These are phyloP conservation scores for Branchinecta lynchi DNA, from an alignment of 1,140 invertebrate genomes.

Conservation along the genomic window DNA sequence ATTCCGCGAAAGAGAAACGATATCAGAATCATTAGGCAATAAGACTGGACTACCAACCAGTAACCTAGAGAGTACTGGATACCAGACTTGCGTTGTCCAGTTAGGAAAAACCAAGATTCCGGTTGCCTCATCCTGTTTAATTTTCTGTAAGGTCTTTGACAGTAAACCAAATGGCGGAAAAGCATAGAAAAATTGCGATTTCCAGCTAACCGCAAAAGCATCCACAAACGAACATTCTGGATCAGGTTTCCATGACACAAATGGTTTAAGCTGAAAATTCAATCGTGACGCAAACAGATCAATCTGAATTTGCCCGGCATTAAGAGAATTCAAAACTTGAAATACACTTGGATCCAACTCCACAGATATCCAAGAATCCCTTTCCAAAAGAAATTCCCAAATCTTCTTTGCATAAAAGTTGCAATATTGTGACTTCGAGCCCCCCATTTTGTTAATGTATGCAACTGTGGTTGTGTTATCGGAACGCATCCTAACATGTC, in stretches of 20 bases:
- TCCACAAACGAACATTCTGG: neutral
- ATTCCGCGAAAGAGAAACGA: no score
- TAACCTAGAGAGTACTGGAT: no score
- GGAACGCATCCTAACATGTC: neutral
- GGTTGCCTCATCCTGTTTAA: neutral
- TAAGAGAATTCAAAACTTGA: neutral
- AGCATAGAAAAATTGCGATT: neutral
- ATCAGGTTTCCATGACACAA: neutral
- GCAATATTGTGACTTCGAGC: neutral
- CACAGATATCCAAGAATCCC: neutral
- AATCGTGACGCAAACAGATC: neutral
- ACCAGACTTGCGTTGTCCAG: constrained; percentile 2
- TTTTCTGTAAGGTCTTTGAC: no score
- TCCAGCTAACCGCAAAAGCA: neutral
- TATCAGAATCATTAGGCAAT: no score
- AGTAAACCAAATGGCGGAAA: no score
- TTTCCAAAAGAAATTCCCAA: constrained; percentile 1
- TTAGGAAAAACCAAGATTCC: neutral
- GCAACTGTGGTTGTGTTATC: constrained; percentile 13
- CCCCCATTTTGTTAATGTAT: constrained; percentile 10
- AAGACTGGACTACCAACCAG: no score
- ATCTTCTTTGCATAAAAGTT: no score
- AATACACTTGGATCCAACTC: neutral
- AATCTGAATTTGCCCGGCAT: neutral
- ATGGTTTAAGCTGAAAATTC: neutral